Evolutionary conservation across 1,140 invertebrate species (phyloP), one percentile per base, ranked within the genome.

Genomic region (Microplitis demolitor): DNA sequence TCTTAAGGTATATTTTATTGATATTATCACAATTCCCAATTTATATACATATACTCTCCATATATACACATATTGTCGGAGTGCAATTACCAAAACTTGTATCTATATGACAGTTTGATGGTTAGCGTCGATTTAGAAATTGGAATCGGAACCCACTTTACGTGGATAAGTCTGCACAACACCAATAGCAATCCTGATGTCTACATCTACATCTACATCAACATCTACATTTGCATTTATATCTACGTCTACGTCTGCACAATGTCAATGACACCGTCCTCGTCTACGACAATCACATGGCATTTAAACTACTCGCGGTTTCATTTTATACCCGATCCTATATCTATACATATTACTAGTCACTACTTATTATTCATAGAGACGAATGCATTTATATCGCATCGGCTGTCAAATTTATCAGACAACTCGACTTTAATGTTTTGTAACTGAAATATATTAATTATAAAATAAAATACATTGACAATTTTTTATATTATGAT

Each of bases 351-450:
- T 11, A 9, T 24, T 24, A 24, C 24, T 24, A 24, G 58, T 33
- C 31, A 63, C 70, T 72, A 62, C 62, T 74, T 74, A 70, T 71
- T 74, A 74, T 74, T 74, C 73, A 71, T 74, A 62, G 69, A 74
- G 66, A 45, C 66, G 50, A 71, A 37, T 66, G 62, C 35, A 66
- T 62, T 37, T 34, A 16, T 67, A 24, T 31, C 58, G 13, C 37
- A 37, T 62, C 60, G 39, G 16, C 37, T 33, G 13, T 69, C 54
- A 50, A 34, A 14, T 72, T 58, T 72, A 39, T n/a, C 58, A n/a
- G 58, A 31, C 34, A 45, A 45, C 39, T 45, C 39, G 11, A 45
- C 8, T 45, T 45, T 45, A 45, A 45, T 11, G 39, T 45, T 6
- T 9, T 45, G 39, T 45, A 45, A 8, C 6, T 11, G 39, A 6